Conservation (phyloP, 2,113 vertebrate species). For the Channa argus region DNA sequence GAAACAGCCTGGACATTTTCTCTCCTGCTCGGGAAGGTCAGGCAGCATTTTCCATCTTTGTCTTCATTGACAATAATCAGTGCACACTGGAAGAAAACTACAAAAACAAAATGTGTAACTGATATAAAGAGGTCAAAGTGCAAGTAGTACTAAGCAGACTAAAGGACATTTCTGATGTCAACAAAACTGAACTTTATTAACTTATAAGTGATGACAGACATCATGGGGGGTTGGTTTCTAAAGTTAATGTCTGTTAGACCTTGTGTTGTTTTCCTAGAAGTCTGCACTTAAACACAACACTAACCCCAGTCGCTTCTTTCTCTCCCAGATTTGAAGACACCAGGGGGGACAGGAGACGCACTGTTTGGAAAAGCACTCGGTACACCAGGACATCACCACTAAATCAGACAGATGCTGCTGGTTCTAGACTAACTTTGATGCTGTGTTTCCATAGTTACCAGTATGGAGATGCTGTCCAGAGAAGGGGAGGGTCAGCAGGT, state of each 20-base stretch:
- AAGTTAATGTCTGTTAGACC: neutral
- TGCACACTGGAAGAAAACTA: too few species aligned
- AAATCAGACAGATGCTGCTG: neutral
- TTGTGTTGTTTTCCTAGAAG: neutral
- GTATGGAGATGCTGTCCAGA: conserved; percentile 54
- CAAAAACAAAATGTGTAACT: too few species aligned
- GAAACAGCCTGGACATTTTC: conserved; percentile 93
- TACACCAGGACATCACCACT: neutral
- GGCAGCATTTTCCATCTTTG: neutral
- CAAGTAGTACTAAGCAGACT: too few species aligned
- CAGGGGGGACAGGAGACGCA: neutral
- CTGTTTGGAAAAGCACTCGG: conserved; percentile 30
- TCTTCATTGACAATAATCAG: too few species aligned
- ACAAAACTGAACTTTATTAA: too few species aligned
- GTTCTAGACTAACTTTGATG: neutral
- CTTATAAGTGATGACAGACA: too few species aligned
- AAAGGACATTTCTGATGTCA: too few species aligned
- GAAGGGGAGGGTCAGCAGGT: conserved; percentile 61
- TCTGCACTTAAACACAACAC: neutral
- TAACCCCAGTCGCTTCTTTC: neutral
- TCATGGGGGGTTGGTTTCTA: too few species aligned
- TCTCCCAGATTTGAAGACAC: conserved; percentile 36
- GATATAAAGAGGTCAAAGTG: too few species aligned
- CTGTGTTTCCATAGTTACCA: conserved; percentile 53
- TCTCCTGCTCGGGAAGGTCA: conserved; percentile 93